Base-by-base conservation (phyloP, 2,888 invertebrate genomes). In the Ophion obscuratus region DNA sequence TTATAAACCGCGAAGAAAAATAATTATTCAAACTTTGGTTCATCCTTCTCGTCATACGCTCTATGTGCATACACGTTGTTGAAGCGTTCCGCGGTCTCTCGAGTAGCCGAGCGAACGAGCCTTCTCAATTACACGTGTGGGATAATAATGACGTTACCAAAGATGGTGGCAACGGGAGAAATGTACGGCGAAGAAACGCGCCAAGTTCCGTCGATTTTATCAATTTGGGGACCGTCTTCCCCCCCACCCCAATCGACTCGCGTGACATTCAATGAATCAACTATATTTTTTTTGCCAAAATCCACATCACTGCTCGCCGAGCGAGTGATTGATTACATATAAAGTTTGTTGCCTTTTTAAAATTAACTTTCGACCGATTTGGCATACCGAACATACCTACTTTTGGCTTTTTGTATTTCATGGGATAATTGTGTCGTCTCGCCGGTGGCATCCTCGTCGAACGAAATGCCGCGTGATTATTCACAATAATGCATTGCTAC, bases 1-100 rank as follows among this genome's bases (percentile, higher is more conserved):
- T 4, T 73, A 66, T 20, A 80, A 57, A 53, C 4, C 4, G 9
- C 17, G 47, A 66, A 3, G 36, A 27, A 24, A 73, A 62, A 6
- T 47, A 78, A 61, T 70, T 40, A 71, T 81, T 53, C 36, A 87
- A 85, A 59, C 53, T 36, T 64, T 77, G 61, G 64, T 59, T 79
- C 68, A 73, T 44, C 78, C 70, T 80, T 64, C 53, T 64, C 47
- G 57, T 57, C 70, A 36, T 70, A 11, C 9, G 57, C 68, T 31
- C 14, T 36, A 31, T 2, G 36, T 66, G n/a, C 47, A 61, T 20
- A 61, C n/a, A 20, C 20, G 64, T 61, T 61, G 24, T 40, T 61
- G 9, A 74, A 20, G 10, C 44, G 20, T 40, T 59, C 59, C 20
- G 24, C 40, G 20, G 6, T 61, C 61, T 61, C 7, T 61, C 61